A percentile compares a stretch with the other conserved stretches of the same genome.
phyloP scores from a whole-genome alignment of 2,888 invertebrate genomes.

The Andrena marginata region DNA sequence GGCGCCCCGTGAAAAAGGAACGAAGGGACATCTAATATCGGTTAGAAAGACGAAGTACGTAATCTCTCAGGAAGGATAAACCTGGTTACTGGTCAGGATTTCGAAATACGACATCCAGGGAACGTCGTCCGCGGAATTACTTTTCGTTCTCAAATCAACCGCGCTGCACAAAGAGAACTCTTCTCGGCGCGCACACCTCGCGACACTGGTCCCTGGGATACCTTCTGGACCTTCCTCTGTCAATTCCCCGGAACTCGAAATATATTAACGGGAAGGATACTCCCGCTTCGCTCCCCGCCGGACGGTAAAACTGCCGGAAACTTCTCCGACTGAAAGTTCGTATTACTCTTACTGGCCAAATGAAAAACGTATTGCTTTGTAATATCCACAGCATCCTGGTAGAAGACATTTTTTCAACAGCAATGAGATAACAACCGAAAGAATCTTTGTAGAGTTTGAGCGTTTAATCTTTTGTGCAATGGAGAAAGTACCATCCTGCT shows the following conservation, averaged over 20 bases:
- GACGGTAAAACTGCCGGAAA: neutral
- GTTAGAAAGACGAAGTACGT: conserved; percentile 70
- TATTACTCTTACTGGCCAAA: neutral
- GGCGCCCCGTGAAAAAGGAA: conserved; percentile 33
- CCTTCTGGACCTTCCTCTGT: neutral
- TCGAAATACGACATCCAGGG: conserved; percentile 61
- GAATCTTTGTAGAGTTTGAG: neutral
- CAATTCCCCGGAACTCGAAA: neutral
- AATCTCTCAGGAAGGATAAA: conserved; percentile 70
- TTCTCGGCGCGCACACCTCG: conserved; percentile 14
- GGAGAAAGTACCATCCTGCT: neutral
- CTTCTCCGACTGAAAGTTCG: neutral
- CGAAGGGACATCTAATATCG: conserved; percentile 68
- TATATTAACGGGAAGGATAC: neutral
- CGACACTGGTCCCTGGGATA: neutral
- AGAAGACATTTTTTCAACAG: neutral
- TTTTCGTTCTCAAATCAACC: conserved; percentile 5
- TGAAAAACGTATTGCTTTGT: neutral
- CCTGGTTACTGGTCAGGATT: conserved; percentile 66
- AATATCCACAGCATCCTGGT: neutral
- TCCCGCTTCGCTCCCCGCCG: neutral
- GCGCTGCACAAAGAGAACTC: conserved; percentile 17
- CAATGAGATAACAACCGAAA: neutral
- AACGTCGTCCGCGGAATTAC: conserved; percentile 57
- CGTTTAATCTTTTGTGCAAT: too few species aligned